Conservation (phyloP, 2,888 invertebrate genomes). For the Pemphredon lugubris region DNA sequence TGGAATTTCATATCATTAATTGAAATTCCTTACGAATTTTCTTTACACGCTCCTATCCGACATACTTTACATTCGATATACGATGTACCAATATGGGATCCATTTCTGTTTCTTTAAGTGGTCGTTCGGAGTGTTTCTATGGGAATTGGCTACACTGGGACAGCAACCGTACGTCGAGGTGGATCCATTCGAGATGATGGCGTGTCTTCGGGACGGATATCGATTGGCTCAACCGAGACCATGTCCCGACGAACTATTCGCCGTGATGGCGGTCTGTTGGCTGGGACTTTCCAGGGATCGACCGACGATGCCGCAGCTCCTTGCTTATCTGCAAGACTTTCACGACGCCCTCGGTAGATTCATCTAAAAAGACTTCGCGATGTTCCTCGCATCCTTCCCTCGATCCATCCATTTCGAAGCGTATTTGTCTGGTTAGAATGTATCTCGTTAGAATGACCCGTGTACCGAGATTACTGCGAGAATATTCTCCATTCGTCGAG, state of each 20-base stretch:
- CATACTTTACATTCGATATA: too few relatives aligned
- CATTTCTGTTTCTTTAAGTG: constrained; percentile 83
- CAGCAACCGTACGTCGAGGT: constrained; percentile 95
- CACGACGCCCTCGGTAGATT: constrained; percentile 87
- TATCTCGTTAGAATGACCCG: too few relatives aligned
- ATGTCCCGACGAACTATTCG: constrained; percentile 96
- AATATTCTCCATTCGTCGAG: not conserved
- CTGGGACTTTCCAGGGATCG: constrained; percentile 85
- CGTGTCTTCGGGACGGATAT: constrained; percentile 93
- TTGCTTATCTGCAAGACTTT: constrained; percentile 88
- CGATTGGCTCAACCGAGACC: constrained; percentile 94
- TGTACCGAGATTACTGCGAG: too few relatives aligned
- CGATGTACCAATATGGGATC: too few relatives aligned
- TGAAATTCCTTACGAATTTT: too few relatives aligned
- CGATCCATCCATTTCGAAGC: not conserved
- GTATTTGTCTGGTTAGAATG: not conserved
- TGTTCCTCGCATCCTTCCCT: not conserved
- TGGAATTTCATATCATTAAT: too few relatives aligned
- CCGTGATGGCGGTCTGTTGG: constrained; percentile 90
- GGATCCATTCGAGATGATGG: constrained; percentile 95
- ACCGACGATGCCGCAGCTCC: constrained; percentile 87
- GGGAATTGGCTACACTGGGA: constrained; percentile 96
- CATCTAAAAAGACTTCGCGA: constrained; percentile 80
- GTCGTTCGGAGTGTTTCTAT: constrained; percentile 96
- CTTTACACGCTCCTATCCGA: too few relatives aligned